These are phyloP conservation scores for Maniola jurtina DNA, from an alignment of 1,140 invertebrate species.

Conservation along the genomic window DNA sequence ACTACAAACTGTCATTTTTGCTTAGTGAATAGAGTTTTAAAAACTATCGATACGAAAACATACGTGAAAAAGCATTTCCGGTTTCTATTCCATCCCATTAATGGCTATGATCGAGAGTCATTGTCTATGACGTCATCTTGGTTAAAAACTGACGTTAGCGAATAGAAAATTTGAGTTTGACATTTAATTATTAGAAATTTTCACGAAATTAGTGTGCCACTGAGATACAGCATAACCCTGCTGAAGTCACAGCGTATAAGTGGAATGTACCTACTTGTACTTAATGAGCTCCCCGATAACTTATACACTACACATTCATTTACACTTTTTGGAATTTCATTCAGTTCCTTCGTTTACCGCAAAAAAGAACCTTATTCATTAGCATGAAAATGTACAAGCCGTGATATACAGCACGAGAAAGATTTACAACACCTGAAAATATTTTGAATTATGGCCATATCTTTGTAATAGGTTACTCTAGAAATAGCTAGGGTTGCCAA, in stretches of 20 bases:
- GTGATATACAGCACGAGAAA: conserved; percentile 54
- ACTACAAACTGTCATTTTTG: too few relatives aligned
- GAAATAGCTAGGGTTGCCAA: neutral
- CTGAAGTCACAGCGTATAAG: conserved; percentile 30
- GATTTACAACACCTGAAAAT: conserved; percentile 45
- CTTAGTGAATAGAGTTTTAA: too few relatives aligned
- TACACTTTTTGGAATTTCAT: conserved; percentile 70
- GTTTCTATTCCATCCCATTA: too few relatives aligned
- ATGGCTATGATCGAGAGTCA: too few relatives aligned
- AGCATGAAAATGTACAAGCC: conserved; percentile 52
- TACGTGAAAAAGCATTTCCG: too few relatives aligned
- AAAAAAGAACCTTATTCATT: conserved; percentile 70
- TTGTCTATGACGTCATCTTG: too few relatives aligned
- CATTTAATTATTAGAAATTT: too few relatives aligned
- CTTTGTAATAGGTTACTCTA: neutral
- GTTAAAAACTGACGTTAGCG: too few relatives aligned
- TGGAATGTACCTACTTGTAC: conserved; percentile 44
- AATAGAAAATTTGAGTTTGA: too few relatives aligned
- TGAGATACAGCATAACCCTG: too few relatives aligned
- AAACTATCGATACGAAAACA: too few relatives aligned
- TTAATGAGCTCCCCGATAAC: conserved; percentile 62
- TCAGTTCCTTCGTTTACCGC: conserved; percentile 54
- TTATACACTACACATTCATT: conserved; percentile 66
- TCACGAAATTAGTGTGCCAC: too few relatives aligned
- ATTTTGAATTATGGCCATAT: conserved; percentile 31